Evolutionary conservation across 2,113 vertebrate species (phyloP), one percentile per base, ranked within the genome.

Genomic region (Oncorhynchus gorbuscha): DNA sequence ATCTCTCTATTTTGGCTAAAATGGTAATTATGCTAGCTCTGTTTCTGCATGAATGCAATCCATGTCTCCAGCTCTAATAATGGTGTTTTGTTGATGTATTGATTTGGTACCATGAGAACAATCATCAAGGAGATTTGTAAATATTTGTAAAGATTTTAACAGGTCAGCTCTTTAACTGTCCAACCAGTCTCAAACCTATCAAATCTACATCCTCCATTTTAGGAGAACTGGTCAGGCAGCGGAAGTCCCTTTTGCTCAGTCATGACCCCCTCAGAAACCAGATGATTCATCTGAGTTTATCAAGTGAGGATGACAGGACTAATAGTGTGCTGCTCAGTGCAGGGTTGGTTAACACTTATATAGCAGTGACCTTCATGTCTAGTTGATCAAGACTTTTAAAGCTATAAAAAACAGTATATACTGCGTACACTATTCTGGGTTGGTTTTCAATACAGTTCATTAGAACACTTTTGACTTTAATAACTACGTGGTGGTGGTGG

Each of bases 51-150:
- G 51, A 55, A 16, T 55, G 49, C 16, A 11, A 26, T 9, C 22
- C 24, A 16, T 64, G 61, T 64, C 24, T 22, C 61, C 9, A 22
- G 20, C 61, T 24, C 61, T n/a, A 26, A 26, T 64, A 26, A 55
- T 55, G 14, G 14, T 13, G 13, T 55, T 26, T 9, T 64, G n/a
- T 64, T 64, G 8, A 22, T n/a, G n/a, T 13, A 11, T 64, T 26
- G 22, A 22, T 64, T n/a, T n/a, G 24, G 24, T 26, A 7, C 22
- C 22, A 55, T 16, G 9, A 73, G 67, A 80, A 80, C 74, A 71
- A 28, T 71, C 51, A 74, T 49, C 74, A 72, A 48, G 18, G 62
- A 72, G 24, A 69, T 48, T 14, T 1, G 3, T 76, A 72, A 66
- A 80, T 61, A 51, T 28, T 28, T 28, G 28, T 28, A 3, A 32